Evolutionary conservation across 1,140 invertebrate genomes (phyloP).

Genomic region (Drosophila sulfurigaster): DNA sequence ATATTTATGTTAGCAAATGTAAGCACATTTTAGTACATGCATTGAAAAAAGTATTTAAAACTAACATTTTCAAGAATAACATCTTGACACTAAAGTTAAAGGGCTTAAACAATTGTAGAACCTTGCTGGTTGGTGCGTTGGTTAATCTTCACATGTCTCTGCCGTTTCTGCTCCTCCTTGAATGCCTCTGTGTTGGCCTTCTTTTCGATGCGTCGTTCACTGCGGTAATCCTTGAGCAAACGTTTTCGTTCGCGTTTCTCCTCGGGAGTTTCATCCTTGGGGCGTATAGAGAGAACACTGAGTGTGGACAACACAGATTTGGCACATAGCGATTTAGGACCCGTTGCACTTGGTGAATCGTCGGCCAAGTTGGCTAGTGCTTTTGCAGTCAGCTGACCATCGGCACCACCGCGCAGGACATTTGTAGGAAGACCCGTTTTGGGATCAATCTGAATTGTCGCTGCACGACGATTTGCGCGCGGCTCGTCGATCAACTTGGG

Average conservation of each 20-base stretch:
- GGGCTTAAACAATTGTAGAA: constrained; percentile 87
- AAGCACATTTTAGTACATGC: background rate
- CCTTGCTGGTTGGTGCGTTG: constrained; percentile 90
- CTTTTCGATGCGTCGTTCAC: constrained; percentile 93
- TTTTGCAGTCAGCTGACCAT: constrained; percentile 88
- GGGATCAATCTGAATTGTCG: constrained; percentile 89
- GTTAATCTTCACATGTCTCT: constrained; percentile 92
- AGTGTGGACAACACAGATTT: constrained; percentile 90
- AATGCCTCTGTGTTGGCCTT: constrained; percentile 95
- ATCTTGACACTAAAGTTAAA: constrained; percentile 19
- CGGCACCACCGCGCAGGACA: constrained; percentile 86
- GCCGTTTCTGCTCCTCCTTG: constrained; percentile 94
- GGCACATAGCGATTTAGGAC: constrained; percentile 86
- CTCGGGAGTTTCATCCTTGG: constrained; percentile 93
- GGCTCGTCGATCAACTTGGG: constrained; percentile 94
- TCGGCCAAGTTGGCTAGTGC: constrained; percentile 89
- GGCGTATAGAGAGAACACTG: constrained; percentile 90
- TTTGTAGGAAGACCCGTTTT: constrained; percentile 91
- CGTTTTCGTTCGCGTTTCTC: constrained; percentile 93
- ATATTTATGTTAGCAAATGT: constrained; percentile 11
- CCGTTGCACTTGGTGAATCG: constrained; percentile 84
- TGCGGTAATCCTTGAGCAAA: constrained; percentile 92
- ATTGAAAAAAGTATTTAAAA: constrained; percentile 5
- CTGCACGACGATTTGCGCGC: constrained; percentile 85
- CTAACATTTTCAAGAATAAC: constrained; percentile 12